Evolutionary conservation across 2,888 invertebrate genomes (phyloP).

Genomic region (Ophion slaviceki): DNA sequence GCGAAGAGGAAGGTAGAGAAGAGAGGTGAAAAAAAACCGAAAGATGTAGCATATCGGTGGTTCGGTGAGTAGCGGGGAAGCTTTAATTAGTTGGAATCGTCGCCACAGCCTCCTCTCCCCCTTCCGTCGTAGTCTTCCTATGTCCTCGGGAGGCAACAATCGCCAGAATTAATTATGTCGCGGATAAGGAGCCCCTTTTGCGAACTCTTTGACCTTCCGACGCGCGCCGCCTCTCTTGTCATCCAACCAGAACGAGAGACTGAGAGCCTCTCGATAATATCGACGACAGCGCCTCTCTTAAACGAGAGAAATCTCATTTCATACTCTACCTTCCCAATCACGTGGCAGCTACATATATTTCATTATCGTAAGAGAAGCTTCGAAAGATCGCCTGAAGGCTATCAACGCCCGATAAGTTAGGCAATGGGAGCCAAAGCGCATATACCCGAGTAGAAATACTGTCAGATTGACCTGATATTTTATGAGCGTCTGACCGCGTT

Average conservation of each 20-base stretch:
- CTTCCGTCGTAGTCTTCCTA: constrained; percentile 41
- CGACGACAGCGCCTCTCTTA: constrained; percentile 58
- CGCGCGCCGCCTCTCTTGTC: constrained; percentile 58
- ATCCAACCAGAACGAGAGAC: constrained; percentile 12
- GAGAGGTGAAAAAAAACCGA: constrained; percentile 58
- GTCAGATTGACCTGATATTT: too few relatives aligned
- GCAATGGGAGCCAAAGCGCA: background rate
- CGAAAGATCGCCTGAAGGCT: constrained; percentile 27
- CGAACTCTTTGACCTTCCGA: constrained; percentile 73
- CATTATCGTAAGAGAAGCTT: constrained; percentile 34
- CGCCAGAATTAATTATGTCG: constrained; percentile 82
- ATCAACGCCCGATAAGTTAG: constrained; percentile 12
- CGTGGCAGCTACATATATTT: constrained; percentile 43
- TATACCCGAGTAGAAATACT: background rate
- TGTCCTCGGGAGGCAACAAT: constrained; percentile 75
- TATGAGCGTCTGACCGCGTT: too few relatives aligned
- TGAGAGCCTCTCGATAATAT: constrained; percentile 59
- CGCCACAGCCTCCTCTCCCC: constrained; percentile 70
- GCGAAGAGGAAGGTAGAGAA: constrained; percentile 49
- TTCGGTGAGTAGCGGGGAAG: constrained; percentile 68
- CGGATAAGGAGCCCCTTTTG: constrained; percentile 78
- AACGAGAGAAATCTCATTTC: constrained; percentile 61
- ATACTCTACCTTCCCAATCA: constrained; percentile 27
- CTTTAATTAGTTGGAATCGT: constrained; percentile 83
- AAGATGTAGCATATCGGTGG: constrained; percentile 63